These are phyloP conservation scores for Aix galericulata DNA, from an alignment of 2,113 vertebrate species.

Conservation along the genomic window DNA sequence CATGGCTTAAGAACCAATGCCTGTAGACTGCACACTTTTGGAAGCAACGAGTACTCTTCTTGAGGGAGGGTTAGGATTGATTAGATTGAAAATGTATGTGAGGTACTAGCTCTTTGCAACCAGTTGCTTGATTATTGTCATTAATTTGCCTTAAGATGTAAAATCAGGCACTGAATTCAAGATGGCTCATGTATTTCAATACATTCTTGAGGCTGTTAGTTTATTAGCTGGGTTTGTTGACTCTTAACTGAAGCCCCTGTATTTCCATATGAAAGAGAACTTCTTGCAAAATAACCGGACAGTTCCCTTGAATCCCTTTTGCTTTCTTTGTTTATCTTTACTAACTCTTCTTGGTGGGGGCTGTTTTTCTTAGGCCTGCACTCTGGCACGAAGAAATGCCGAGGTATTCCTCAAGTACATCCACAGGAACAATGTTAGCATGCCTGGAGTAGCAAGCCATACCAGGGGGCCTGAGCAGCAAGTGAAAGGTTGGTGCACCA, in stretches of 20 bases:
- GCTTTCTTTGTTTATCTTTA: background rate
- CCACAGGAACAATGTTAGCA: constrained; percentile 96
- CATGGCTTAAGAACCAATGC: background rate
- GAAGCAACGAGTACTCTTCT: background rate
- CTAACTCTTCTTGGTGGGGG: background rate
- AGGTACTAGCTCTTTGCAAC: background rate
- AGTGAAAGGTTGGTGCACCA: constrained; percentile 89
- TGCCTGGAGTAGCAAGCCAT: constrained; percentile 88
- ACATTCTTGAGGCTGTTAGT: background rate
- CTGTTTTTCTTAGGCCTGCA: constrained; percentile 86
- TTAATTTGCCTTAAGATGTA: background rate
- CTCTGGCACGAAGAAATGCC: constrained; percentile 92
- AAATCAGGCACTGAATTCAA: background rate
- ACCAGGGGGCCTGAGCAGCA: constrained; percentile 91
- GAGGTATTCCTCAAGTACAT: constrained; percentile 99
- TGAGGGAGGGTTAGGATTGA: background rate
- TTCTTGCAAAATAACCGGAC: background rate
- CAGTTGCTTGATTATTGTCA: background rate
- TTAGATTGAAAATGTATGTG: background rate
- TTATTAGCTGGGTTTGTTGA: background rate
- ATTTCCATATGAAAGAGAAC: background rate
- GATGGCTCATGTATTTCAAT: background rate
- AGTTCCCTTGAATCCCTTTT: background rate
- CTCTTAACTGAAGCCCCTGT: background rate
- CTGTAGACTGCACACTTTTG: background rate